Base-by-base conservation (phyloP, 1,140 invertebrate genomes). In the Samia ricini region DNA sequence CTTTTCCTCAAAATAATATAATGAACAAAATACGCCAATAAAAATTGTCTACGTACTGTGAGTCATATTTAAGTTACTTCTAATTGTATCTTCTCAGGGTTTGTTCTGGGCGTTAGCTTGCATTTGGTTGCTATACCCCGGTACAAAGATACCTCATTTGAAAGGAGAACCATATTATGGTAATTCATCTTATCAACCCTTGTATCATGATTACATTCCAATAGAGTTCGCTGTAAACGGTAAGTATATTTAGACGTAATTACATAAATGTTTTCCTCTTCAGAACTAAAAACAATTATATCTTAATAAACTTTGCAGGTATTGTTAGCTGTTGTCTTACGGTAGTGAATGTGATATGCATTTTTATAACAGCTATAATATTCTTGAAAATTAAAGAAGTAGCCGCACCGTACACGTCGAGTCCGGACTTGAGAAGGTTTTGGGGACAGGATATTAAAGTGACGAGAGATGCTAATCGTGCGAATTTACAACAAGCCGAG, bases 321-420 rank as follows among this genome's bases (percentile, higher is more conserved):
- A 93, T 95, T 50, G 93, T 97, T 26, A 97, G 95, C 76, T 94
- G 95, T 49, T 93, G 94, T 64, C 87, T 98, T 15, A 97, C 96
- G 1, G 91, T 97, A 23, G 91, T 97, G 4, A 97, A 98, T 81
- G 96, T 97, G 26, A 92, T 95, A 71, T 96, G 96, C 81, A 97
- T 98, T 75, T 95, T 97, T 73, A 92, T 96, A 66, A 95, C 95
- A 21, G 96, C 95, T 2, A 94, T 97, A 69, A 92, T 96, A 61
- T 94, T 97, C 19, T 79, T 97, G 21, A 97, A 97, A 92, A 95
- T 97, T 61, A 97, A 97, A 85, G 96, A 97, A 91, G 95, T 97
- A 0, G 95, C 96, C 0, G 94, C 94, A 1, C 96, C 96, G 0
- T 94, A 96, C 60, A 95, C 94, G 0, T 95, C 94, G 1, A 93